phyloP scores from a whole-genome alignment of 2,113 vertebrate species.

The Crotalus horridus region DNA sequence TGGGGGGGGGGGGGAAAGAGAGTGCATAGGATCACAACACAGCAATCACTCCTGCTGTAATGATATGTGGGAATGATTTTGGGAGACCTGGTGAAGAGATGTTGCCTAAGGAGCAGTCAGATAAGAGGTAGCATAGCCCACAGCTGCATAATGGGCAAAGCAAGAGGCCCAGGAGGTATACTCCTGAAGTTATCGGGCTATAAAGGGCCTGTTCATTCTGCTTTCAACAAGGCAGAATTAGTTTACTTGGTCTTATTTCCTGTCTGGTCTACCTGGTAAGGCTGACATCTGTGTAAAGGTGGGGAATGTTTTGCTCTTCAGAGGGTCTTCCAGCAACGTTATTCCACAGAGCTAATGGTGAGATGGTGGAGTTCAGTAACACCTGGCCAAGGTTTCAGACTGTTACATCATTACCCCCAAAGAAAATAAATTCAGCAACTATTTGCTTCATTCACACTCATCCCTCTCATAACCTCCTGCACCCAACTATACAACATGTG shows the following conservation, averaged over 20 bases:
- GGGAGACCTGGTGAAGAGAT: background rate
- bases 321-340: background rate
- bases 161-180: background rate
- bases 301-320: background rate
- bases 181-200: background rate
- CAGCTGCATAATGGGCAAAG: background rate
- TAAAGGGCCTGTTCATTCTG: background rate
- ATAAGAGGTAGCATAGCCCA: background rate
- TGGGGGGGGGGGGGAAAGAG: background rate
- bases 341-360: background rate
- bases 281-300: background rate
- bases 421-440: background rate
- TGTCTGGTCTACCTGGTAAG: background rate
- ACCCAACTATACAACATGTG: background rate
- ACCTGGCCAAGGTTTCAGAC: background rate
- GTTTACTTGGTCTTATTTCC: background rate
- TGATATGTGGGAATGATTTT: background rate
- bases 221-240: background rate
- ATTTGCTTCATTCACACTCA: background rate
- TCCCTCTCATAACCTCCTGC: background rate
- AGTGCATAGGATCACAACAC: background rate
- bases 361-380: background rate
- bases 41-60: background rate
- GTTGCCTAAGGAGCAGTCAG: background rate
- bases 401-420: background rate